These are phyloP conservation scores for Girardinus metallicus DNA, from an alignment of 2,797 vertebrate species.

Conservation along the genomic window DNA sequence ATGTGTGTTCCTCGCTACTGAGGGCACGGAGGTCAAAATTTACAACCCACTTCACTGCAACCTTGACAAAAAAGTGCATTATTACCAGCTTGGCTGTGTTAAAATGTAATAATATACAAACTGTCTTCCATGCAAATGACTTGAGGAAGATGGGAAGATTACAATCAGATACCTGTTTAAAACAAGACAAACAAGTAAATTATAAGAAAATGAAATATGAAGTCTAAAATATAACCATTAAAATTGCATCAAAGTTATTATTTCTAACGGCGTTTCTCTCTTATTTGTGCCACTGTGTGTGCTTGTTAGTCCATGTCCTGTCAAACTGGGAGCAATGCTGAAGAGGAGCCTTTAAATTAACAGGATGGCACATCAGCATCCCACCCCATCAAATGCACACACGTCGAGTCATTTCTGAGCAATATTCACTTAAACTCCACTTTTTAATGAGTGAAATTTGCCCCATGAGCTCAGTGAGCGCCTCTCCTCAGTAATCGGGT, in stretches of 20 bases:
- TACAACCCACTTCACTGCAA: constrained; percentile 23
- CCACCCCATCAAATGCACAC: not conserved
- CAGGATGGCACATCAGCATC: not conserved
- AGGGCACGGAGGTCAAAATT: constrained; percentile 29
- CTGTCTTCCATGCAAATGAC: constrained; percentile 5
- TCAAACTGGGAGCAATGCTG: not conserved
- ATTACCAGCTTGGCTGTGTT: not conserved
- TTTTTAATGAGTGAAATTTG: constrained; percentile 1
- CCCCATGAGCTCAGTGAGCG: not conserved
- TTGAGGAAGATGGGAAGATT: not conserved
- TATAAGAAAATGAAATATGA: not conserved
- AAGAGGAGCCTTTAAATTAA: not conserved
- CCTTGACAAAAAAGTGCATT: not conserved
- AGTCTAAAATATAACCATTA: not conserved
- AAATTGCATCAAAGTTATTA: not conserved
- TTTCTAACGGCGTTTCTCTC: not conserved
- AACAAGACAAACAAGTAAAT: not conserved
- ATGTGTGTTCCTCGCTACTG: constrained; percentile 36
- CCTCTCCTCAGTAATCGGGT: not conserved
- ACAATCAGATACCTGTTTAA: not conserved
- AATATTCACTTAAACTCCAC: not conserved
- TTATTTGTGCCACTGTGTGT: not conserved
- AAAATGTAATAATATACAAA: not conserved
- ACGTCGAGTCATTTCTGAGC: not conserved
- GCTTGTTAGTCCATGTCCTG: not conserved